Base-by-base conservation (phyloP, 2,797 vertebrate genomes). In the Sitta carolinensis region DNA sequence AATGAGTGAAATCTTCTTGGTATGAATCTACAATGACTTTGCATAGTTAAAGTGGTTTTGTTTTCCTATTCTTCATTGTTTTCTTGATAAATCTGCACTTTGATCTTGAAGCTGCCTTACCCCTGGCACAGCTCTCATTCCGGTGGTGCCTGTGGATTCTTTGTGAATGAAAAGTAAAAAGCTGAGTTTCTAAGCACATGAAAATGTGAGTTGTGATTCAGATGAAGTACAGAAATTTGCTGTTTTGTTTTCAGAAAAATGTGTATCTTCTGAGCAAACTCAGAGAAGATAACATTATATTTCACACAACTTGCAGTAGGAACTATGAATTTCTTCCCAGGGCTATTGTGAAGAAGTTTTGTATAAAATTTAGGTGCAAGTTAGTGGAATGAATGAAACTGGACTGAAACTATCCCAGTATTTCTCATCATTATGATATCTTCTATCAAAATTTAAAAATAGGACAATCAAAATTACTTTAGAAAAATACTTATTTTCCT, bases 41-140 rank as follows among this genome's bases (percentile, higher is more conserved):
- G 26, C 76, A 54, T 26, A 83, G 61, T 73, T 82, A 32, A 82
- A 68, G 34, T 45, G 61, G 45, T 36, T 78, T 76, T 86, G 64
- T 79, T 93, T 94, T 77, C 70, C 50, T 70, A 16, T 84, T 94
- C 63, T 88, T 83, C 51, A 58, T 72, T 90, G 82, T 96, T 94
- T 95, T 88, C 77, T 70, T 89, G 79, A 83, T 89, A 94, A 96
- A 84, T 67, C 51, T 73, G 40, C 59, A 66, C 87, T 96, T 95
- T 95, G 82, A 93, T 86, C 84, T 80, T 85, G 77, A 96, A 89
- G 89, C 55, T 82, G 74, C 34, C 40, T 88, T 90, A 59, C 12
- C 70, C 32, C 45, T 83, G 83, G 66, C 72, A 85, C 32, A 73
- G 43, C 27, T 79, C 42, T 92, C 2, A 0, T 78, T 87, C 66